Conservation (phyloP, 1,140 invertebrate genomes). For the Teleopsis dalmanni region DNA sequence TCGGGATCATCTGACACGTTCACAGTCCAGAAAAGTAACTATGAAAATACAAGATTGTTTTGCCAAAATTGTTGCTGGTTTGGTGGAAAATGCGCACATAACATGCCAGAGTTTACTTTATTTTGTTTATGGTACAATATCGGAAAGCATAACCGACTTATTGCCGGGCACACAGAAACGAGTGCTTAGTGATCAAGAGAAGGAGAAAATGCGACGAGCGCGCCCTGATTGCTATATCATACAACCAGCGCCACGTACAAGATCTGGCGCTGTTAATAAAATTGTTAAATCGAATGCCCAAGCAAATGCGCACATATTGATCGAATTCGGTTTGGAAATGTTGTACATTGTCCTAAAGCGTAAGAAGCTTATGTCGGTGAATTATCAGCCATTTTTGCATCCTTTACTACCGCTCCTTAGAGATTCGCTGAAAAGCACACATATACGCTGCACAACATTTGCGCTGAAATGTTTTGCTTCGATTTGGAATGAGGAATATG, state of each 20-base stretch:
- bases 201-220: constrained; percentile 45
- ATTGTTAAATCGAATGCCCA: constrained; percentile 57
- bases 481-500: constrained; percentile 67
- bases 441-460: constrained; percentile 71
- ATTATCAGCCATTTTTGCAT: constrained; percentile 64
- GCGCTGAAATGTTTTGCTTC: constrained; percentile 60
- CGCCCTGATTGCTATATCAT: constrained; percentile 64
- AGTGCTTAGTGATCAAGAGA: constrained; percentile 48
- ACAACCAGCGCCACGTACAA: constrained; percentile 56
- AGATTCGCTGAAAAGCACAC: constrained; percentile 70
- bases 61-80: constrained; percentile 65
- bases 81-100: constrained; percentile 74
- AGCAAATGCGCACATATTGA: constrained; percentile 80
- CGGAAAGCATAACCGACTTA: constrained; percentile 68
- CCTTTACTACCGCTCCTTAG: constrained; percentile 69
- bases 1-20: constrained; percentile 68
- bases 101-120: constrained; percentile 62
- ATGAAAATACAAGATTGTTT: constrained; percentile 75
- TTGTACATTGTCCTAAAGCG: constrained; percentile 69
- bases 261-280: constrained; percentile 51
- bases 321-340: constrained; percentile 83
- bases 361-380: constrained; percentile 57
- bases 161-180: constrained; percentile 50
- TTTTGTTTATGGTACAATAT: constrained; percentile 73
- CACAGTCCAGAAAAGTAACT: constrained; percentile 71